Base-by-base conservation (phyloP, 2,888 invertebrate species). In the Opisthograptis luteolata region DNA sequence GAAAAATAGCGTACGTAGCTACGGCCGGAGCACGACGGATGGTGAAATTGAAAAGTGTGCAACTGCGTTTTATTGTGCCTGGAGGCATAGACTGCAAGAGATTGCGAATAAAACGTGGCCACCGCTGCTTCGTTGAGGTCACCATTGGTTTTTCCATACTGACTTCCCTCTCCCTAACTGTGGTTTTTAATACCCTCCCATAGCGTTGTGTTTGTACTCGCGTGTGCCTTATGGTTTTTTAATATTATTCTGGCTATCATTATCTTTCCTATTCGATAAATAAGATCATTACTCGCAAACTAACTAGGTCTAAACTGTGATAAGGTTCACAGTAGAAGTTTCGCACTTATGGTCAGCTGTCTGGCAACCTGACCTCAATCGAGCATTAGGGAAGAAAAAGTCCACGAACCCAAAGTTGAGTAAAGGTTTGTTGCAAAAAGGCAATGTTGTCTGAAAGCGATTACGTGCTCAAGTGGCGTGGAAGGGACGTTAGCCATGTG, bases 31-130 rank as follows among this genome's bases (percentile, higher is more conserved):
- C 73, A 68, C 71, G 66, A 55, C 72, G 68, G 70, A 70, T 70
- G 74, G 56, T 79, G 69, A 73, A 82, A 83, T 81, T 81, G 81
- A 81, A 86, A 83, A 84, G 70, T 75, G 67, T 78, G 80, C 79
- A 84, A 79, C 79, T 76, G 66, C 64, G 66, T 80, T 84, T 80
- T 80, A 84, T 81, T 81, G 72, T 76, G 68, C 62, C 60, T 56
- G 55, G 61, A 68, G 62, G 65, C 65, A 62, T 70, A 72, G 52
- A 63, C 69, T 68, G 64, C 60, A 66, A 68, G 70, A 72, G 72
- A 77, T 76, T 77, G 71, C 74, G 60, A 73, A 78, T 75, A 73
- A 76, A 76, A 73, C 66, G 62, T 69, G 60, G 46, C 64, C 49
- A 56, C 61, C 50, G 48, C 61, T 60, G 62, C 62, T 63, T 43